Conservation (phyloP, 2,888 invertebrate species). For the Eutolmus rufibarbis region DNA sequence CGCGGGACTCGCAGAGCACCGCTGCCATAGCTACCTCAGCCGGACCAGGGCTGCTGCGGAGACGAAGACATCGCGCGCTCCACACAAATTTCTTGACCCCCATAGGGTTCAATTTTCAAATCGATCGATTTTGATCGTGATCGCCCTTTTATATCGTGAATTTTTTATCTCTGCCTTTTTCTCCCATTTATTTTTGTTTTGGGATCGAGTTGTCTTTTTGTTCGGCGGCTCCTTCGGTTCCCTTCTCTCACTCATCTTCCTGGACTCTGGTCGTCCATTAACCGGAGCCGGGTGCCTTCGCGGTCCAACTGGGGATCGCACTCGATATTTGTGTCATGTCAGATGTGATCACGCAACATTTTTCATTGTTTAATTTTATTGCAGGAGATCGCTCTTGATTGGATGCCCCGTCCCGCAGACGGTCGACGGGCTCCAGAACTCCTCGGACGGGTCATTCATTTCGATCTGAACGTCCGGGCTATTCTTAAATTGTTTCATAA, state of each 20-base stretch:
- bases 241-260: background rate
- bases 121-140: slow-evolving; percentile 46
- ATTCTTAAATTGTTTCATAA: slow-evolving; percentile 43
- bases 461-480: slow-evolving; percentile 16
- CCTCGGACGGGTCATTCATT: slow-evolving; percentile 33
- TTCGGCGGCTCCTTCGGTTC: background rate
- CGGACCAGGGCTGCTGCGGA: background rate
- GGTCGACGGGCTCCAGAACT: background rate
- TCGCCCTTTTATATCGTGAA: slow-evolving; percentile 40
- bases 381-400: slow-evolving; percentile 34
- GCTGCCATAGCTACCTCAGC: background rate
- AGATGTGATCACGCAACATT: slow-evolving; percentile 43
- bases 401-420: background rate
- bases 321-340: slow-evolving; percentile 42
- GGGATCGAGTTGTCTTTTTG: background rate
- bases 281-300: background rate
- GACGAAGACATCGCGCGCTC: background rate
- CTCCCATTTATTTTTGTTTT: slow-evolving; percentile 19
- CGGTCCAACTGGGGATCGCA: slow-evolving; percentile 4
- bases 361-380: slow-evolving; percentile 46
- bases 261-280: background rate
- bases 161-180: slow-evolving; percentile 43
- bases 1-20: background rate
- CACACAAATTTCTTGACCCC: slow-evolving; percentile 44
- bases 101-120: slow-evolving; percentile 47